These are phyloP conservation scores for Silurus glanis DNA, from an alignment of 2,113 vertebrate genomes.

Conservation along the genomic window DNA sequence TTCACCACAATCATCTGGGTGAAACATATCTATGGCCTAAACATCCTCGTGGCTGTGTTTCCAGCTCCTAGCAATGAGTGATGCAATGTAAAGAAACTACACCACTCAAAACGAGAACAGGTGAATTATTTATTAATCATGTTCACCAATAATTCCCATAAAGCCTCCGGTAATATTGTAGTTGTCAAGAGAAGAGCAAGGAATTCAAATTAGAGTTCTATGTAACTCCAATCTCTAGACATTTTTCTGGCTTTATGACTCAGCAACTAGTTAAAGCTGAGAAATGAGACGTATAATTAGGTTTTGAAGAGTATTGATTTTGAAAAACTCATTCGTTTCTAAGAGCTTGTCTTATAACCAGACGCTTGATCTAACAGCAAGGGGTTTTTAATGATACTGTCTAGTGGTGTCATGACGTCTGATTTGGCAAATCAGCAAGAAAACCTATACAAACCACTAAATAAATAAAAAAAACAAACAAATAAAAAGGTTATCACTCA, in stretches of 20 bases:
- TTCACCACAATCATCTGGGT: not conserved
- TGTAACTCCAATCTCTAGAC: not conserved
- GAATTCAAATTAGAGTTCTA: not conserved
- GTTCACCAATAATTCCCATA: conserved; percentile 14
- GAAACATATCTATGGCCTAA: conserved; percentile 6
- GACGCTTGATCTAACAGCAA: not conserved
- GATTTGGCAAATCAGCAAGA: not conserved
- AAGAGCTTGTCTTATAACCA: not conserved
- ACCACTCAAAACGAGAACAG: conserved; percentile 21
- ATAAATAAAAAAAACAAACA: not conserved
- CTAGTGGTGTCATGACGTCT: not conserved
- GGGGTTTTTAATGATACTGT: not conserved
- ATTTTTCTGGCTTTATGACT: not conserved
- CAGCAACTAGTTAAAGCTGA: not conserved
- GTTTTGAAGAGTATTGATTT: not conserved
- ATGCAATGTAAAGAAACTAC: conserved; percentile 42
- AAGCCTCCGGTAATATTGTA: not conserved
- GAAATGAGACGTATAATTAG: not conserved
- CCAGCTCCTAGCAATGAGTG: conserved; percentile 33
- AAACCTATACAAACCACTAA: not conserved
- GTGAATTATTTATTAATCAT: conserved; percentile 46
- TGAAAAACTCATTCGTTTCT: not conserved
- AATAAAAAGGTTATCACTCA: not conserved
- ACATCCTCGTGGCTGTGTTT: conserved; percentile 21
- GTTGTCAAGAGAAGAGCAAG: not conserved